Percentiles rank a stretch among this genome's conserved stretches.
Conservation (phyloP, 1,140 invertebrate genomes). For the Thrips palmi region DNA sequence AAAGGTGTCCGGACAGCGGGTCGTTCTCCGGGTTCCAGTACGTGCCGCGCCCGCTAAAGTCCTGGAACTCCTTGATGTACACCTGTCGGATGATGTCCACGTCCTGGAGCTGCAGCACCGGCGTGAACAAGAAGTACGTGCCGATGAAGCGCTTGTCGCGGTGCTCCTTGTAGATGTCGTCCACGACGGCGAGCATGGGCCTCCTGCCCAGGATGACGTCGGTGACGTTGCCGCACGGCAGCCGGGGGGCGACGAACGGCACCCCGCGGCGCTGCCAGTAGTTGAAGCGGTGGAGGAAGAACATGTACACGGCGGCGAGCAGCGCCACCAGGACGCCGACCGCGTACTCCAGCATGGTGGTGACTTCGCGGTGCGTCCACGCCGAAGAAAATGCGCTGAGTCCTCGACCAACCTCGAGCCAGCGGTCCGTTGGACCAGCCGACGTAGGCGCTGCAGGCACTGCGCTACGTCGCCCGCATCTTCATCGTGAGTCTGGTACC, state of each 20-base stretch:
- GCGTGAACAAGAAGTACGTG: conserved; percentile 14
- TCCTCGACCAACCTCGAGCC: no score
- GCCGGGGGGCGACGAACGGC: conserved; percentile 19
- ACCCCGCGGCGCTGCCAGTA: conserved; percentile 22
- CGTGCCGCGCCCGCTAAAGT: conserved; percentile 22
- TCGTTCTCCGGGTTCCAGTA: conserved; percentile 12
- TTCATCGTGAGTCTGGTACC: no score
- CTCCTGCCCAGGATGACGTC: conserved; percentile 20
- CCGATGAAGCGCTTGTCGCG: conserved; percentile 18
- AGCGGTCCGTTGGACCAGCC: no score
- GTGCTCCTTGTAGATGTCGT: conserved; percentile 12
- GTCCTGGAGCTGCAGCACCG: conserved; percentile 23
- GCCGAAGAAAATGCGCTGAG: no score
- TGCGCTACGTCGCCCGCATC: no score
- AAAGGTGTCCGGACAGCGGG: conserved; percentile 16
- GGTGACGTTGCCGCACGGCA: conserved; percentile 28
- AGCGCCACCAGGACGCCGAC: no score
- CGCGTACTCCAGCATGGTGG: no score
- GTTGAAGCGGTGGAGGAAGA: conserved; percentile 14
- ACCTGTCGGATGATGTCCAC: conserved; percentile 26
- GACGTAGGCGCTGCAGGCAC: no score
- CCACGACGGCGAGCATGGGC: conserved; percentile 14
- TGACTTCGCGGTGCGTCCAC: no score
- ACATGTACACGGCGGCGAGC: conserved; percentile 6
- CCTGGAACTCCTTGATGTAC: conserved; percentile 27